Base-by-base conservation (phyloP, 2,113 vertebrate species). In the Oreochromis aureus region DNA sequence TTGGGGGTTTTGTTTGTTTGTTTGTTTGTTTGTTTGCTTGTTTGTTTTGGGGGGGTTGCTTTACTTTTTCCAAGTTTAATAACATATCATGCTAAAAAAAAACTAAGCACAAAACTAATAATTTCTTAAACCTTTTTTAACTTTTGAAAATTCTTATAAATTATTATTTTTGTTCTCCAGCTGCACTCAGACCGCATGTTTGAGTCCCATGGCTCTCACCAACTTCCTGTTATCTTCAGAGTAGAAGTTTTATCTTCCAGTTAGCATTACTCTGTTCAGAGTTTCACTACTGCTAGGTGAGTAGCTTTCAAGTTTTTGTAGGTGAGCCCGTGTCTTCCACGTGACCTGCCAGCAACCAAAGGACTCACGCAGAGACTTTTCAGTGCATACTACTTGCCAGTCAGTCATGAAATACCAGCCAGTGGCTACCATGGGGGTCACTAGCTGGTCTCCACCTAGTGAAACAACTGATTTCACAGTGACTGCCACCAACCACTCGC, bases 321-420 rank as follows among this genome's bases (percentile, higher is more conserved):
- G 19, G 4, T 22, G 34, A 69, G 34, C 63, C 3, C 22, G 1
- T 41, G 36, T 69, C 36, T 69, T 22, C 16, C 66, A 16, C 2
- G 4, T 24, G 13, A 46, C 1, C 22, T 46, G 66, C 22, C 1
- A 44, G 13, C 66, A 46, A 44, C 13, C 39, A 73, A 73, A 46
- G 0, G 12, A 71, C 4, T 10, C 66, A 71, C 3, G 0, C 12
- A 6, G 39, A 0, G 39, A 24, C 27, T 24, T 71, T 41, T 46
- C 7, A 15, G 13, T 48, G 44, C 44, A 48, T 13, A 16, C 15
- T 6, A 3, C 46, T 48, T 16, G 15, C 46, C 15, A 48, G 2
- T 16, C 6, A 16, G 15, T 16, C 15, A 3, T 16, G 6, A 6
- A 18, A 51, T 7, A 51, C 16, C 6, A 6, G 18, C 48, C 12